These are phyloP conservation scores for Scaptodrosophila latifasciaeformis DNA, from an alignment of 2,888 invertebrate species.

Conservation along the genomic window DNA sequence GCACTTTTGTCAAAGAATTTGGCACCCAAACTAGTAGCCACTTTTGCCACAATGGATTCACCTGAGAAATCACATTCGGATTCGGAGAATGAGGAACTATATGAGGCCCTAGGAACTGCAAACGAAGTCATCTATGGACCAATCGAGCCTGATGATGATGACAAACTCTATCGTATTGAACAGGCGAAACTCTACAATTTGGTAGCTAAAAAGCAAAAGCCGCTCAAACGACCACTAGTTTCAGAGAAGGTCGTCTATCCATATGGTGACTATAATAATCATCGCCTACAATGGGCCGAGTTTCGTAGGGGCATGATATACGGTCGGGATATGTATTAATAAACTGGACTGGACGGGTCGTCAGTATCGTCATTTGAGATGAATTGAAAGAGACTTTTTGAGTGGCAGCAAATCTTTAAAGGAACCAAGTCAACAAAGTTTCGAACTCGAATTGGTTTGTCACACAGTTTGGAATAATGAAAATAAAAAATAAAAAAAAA, in stretches of 20 bases:
- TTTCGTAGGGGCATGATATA: constrained; percentile 49
- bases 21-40: no score
- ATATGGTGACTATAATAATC: constrained; percentile 37
- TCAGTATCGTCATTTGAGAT: no score
- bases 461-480: no score
- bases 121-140: constrained; percentile 32
- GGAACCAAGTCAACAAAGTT: no score
- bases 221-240: constrained; percentile 6
- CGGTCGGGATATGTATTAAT: constrained; percentile 19
- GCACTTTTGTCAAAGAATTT: no score
- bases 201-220: not conserved
- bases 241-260: constrained; percentile 43
- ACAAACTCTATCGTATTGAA: not conserved
- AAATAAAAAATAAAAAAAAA: no score
- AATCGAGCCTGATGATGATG: not conserved
- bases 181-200: not conserved
- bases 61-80: not conserved
- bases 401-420: no score
- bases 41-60: no score
- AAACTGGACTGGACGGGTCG: no score
- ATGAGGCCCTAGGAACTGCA: constrained; percentile 1
- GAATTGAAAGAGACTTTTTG: no score
- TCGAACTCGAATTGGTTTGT: no score
- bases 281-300: constrained; percentile 47
- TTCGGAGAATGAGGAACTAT: not conserved